Conservation (phyloP, 2,888 invertebrate genomes). For the Neuroscelio doddi region DNA sequence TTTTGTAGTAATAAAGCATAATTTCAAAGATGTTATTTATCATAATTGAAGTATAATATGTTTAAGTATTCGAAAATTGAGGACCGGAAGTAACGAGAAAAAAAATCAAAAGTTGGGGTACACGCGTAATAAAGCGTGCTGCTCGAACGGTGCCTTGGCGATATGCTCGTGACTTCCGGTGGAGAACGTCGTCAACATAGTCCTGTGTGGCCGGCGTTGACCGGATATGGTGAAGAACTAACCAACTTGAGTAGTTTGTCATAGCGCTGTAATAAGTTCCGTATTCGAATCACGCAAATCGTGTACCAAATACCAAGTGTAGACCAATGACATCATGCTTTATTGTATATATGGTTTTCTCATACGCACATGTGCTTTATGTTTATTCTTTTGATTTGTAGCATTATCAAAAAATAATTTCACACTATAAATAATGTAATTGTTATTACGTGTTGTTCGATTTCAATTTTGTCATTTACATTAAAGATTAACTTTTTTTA, state of each 20-base stretch:
- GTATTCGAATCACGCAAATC: conserved; percentile 64
- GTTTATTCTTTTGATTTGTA: background rate
- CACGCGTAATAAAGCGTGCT: conserved; percentile 1
- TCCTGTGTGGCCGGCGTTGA: conserved; percentile 47
- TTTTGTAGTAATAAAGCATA: no score
- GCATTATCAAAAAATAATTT: no score
- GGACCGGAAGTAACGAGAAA: conserved; percentile 13
- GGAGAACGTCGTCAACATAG: conserved; percentile 8
- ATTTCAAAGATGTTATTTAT: no score
- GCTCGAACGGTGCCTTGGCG: conserved; percentile 20
- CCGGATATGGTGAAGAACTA: conserved; percentile 66
- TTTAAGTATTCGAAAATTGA: no score
- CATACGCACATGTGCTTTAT: conserved; percentile 8
- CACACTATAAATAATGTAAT: no score
- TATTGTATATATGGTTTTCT: conserved; percentile 41
- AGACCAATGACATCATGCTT: conserved; percentile 59
- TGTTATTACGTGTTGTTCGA: no score
- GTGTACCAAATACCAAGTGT: conserved; percentile 64
- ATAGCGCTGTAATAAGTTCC: conserved; percentile 30
- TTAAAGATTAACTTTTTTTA: no score
- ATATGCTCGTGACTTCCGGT: conserved; percentile 65
- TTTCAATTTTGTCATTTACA: no score
- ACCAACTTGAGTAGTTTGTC: conserved; percentile 52
- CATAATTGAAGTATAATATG: no score
- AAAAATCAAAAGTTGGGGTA: no score